Percentiles rank a stretch among this genome's conserved stretches.
Conservation (phyloP, 1,140 invertebrate genomes). For the Microplitis demolitor region DNA sequence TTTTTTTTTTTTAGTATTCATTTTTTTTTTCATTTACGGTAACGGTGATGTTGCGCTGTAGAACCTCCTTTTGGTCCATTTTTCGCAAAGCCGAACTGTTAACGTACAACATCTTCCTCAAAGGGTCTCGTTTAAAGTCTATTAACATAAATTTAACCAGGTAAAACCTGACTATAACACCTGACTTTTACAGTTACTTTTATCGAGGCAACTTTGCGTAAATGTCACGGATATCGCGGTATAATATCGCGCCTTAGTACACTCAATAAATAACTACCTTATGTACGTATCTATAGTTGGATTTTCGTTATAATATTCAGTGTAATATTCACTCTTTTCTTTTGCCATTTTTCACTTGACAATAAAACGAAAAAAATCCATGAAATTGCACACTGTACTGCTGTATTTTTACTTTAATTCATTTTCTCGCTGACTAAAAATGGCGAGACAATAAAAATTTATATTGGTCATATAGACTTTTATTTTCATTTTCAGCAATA, state of each 20-base stretch:
- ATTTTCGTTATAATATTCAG: background rate
- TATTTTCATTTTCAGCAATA: background rate
- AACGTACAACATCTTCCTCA: slow-evolving; percentile 33
- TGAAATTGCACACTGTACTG: background rate
- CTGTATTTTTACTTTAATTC: background rate
- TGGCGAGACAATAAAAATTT: slow-evolving; percentile 18
- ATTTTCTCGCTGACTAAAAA: too few species aligned
- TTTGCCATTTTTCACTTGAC: background rate
- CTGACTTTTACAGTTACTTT: slow-evolving; percentile 54
- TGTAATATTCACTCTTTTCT: too few species aligned
- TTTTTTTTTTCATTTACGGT: too few species aligned
- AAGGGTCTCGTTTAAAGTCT: slow-evolving; percentile 42
- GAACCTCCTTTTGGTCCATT: background rate
- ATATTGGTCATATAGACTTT: slow-evolving; percentile 10
- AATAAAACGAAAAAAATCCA: too few species aligned
- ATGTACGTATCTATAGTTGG: background rate
- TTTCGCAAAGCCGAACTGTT: background rate
- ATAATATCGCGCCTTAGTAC: slow-evolving; percentile 27
- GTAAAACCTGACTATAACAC: slow-evolving; percentile 45
- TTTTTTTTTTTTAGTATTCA: background rate
- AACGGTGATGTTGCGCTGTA: background rate
- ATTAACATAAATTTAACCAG: slow-evolving; percentile 53
- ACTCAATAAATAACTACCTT: background rate
- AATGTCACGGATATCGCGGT: slow-evolving; percentile 32
- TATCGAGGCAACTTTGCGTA: slow-evolving; percentile 46